phyloP scores from a whole-genome alignment of 1,140 invertebrate genomes.

The Drosophila ercepeae region DNA sequence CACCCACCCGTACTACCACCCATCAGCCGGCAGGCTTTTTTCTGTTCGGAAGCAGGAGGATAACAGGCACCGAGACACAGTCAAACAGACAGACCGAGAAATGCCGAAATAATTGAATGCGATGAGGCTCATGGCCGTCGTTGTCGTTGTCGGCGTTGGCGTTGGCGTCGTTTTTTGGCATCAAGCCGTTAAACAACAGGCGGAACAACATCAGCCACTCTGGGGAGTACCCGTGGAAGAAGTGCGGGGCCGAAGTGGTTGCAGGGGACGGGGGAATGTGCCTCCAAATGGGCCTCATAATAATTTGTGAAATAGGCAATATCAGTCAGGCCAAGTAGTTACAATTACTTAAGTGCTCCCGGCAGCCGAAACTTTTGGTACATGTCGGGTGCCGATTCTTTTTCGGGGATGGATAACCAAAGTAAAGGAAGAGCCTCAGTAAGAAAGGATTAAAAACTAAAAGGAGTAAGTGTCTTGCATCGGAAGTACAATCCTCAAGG shows the following conservation, averaged over 20 bases:
- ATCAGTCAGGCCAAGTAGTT: constrained; percentile 78
- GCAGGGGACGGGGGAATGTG: constrained; percentile 55
- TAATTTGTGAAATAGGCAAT: constrained; percentile 81
- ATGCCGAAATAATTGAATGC: constrained; percentile 82
- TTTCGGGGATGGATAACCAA: neutral
- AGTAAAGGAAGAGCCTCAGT: neutral
- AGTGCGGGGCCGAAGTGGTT: constrained; percentile 10
- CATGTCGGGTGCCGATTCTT: neutral
- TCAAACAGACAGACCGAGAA: constrained; percentile 33
- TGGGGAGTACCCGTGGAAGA: constrained; percentile 27
- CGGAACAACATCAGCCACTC: constrained; percentile 43
- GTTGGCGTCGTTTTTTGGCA: constrained; percentile 72
- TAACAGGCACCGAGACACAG: constrained; percentile 22
- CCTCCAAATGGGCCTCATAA: constrained; percentile 77
- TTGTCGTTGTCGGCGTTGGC: neutral
- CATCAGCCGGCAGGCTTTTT: constrained; percentile 37
- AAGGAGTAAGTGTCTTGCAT: constrained; percentile 5
- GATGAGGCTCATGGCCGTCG: constrained; percentile 76
- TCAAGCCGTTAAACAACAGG: constrained; percentile 81
- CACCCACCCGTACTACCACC: constrained; percentile 22
- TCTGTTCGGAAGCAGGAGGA: constrained; percentile 16
- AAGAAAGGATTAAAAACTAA: neutral
- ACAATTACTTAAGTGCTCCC: constrained; percentile 79
- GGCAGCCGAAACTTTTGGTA: constrained; percentile 41
- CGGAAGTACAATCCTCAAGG: constrained; percentile 26